Conservation (phyloP, 1,140 invertebrate species). For the Formica exsecta region DNA sequence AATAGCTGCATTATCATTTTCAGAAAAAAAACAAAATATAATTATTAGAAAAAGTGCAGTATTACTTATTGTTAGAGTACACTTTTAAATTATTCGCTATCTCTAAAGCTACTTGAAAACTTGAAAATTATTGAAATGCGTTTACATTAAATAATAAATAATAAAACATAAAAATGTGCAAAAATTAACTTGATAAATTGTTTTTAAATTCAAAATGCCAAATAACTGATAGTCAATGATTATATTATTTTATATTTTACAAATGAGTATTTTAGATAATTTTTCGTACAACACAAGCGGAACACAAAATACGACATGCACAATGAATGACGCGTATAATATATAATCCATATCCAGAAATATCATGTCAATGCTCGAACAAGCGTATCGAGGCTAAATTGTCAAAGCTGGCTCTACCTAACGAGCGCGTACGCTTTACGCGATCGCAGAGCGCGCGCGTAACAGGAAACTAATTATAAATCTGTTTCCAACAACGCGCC, state of each 20-base stretch:
- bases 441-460: constrained; percentile 18
- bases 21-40: background rate
- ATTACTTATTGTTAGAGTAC: background rate
- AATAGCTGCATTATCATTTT: background rate
- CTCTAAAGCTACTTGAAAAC: background rate
- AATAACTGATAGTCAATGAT: background rate
- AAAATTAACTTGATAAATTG: background rate
- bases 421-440: constrained; percentile 55
- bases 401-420: constrained; percentile 53
- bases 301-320: constrained; percentile 1
- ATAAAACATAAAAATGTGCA: constrained; percentile 10
- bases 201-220: background rate
- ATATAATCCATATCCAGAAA: constrained; percentile 61
- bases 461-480: constrained; percentile 64
- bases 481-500: constrained; percentile 59
- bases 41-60: background rate
- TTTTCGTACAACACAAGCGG: background rate
- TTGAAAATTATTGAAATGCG: constrained; percentile 7
- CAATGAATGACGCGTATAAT: constrained; percentile 46
- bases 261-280: constrained; percentile 4
- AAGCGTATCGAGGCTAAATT: constrained; percentile 57
- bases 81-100: background rate
- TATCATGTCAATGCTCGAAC: constrained; percentile 57
- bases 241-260: background rate
- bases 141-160: background rate